Evolutionary conservation across 1,140 invertebrate genomes (phyloP).

Genomic region (Zaprionus ghesquierei): DNA sequence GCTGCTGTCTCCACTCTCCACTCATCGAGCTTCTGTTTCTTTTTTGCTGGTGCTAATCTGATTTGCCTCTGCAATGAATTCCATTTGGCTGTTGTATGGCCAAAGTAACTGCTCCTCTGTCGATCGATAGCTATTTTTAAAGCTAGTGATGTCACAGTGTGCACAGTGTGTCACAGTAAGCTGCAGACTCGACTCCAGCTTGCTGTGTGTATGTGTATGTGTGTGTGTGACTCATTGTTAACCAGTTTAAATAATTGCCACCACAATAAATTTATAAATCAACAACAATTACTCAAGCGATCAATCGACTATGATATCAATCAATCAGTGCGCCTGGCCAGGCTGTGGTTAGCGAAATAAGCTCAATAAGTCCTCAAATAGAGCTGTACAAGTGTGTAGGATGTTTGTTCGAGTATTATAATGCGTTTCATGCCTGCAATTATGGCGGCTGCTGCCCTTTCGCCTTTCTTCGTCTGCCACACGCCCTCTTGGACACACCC

Average conservation of each 20-base stretch:
- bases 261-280: conserved; percentile 76
- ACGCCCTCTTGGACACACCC: background rate
- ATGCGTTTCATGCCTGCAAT: conserved; percentile 74
- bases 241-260: conserved; percentile 69
- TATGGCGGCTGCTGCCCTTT: conserved; percentile 37
- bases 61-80: conserved; percentile 59
- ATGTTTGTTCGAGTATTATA: conserved; percentile 50
- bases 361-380: conserved; percentile 34
- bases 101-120: background rate
- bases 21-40: background rate
- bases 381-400: no score
- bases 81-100: conserved; percentile 21
- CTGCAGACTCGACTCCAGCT: no score
- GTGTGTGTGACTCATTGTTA: conserved; percentile 3
- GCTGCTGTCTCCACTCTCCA: conserved; percentile 7
- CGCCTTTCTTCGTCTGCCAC: background rate
- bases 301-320: conserved; percentile 54
- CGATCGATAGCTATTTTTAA: conserved; percentile 32
- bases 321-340: conserved; percentile 56
- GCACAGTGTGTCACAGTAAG: background rate
- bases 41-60: conserved; percentile 40
- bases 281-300: conserved; percentile 71
- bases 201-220: no score
- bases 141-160: conserved; percentile 53
- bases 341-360: conserved; percentile 27